Conservation (phyloP, 2,113 vertebrate species). For the Megaceryle torquata region DNA sequence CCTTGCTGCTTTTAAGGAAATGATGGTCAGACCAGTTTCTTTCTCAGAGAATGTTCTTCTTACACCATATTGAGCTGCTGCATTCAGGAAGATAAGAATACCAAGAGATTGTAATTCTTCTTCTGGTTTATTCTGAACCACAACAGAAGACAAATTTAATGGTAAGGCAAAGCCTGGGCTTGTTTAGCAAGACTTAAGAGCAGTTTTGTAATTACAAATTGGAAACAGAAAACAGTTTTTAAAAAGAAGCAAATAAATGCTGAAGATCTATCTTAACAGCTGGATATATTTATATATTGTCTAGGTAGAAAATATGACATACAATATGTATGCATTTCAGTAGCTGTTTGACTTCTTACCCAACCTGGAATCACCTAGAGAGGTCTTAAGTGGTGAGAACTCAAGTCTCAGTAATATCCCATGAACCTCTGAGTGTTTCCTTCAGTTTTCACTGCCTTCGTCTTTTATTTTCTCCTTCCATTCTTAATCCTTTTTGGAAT, state of each 20-base stretch:
- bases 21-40: neutral
- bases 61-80: fast-evolving
- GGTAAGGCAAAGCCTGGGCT: neutral
- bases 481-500: neutral
- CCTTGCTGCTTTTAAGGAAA: neutral
- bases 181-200: neutral
- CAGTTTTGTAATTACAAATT: neutral
- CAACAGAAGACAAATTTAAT: neutral
- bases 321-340: neutral
- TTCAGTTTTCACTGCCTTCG: neutral
- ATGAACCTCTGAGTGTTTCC: neutral
- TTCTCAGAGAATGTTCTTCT: neutral
- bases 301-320: neutral
- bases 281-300: neutral
- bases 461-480: neutral
- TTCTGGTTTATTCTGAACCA: neutral
- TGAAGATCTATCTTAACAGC: neutral
- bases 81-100: neutral
- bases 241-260: neutral
- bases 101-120: neutral
- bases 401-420: fast-evolving
- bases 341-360: neutral
- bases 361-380: neutral
- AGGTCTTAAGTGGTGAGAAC: neutral
- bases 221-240: neutral